These are phyloP conservation scores for Hydroisotoma schaefferi DNA, from an alignment of 2,888 invertebrate genomes.

Conservation along the genomic window DNA sequence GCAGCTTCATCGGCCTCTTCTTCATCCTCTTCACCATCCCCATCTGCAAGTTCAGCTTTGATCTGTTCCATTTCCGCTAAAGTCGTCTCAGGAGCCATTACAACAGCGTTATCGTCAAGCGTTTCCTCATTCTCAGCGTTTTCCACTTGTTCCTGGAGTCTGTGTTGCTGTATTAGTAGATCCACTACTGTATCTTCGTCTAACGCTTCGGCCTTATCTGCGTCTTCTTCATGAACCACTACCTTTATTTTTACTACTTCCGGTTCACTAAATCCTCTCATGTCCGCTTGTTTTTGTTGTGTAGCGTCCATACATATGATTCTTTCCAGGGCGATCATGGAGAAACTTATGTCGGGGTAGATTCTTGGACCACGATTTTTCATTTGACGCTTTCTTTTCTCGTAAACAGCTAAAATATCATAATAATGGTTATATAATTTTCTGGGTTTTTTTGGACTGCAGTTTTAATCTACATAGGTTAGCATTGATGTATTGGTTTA, in stretches of 20 bases:
- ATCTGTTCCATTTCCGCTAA: constrained; percentile 3
- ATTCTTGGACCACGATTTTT: constrained; percentile 26
- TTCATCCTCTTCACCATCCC: constrained; percentile 9
- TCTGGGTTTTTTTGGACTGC: not conserved
- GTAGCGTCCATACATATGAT: constrained; percentile 44
- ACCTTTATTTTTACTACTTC: constrained; percentile 9
- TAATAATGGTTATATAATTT: not conserved
- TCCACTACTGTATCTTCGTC: constrained; percentile 34
- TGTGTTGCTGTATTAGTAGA: constrained; percentile 29
- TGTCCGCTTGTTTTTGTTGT: constrained; percentile 44
- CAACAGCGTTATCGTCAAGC: constrained; percentile 9
- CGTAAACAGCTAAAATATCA: constrained; percentile 27
- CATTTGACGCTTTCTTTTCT: constrained; percentile 19
- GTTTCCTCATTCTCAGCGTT: constrained; percentile 11
- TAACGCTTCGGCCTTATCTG: constrained; percentile 14
- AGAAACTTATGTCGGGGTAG: constrained; percentile 42
- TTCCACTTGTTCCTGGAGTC: constrained; percentile 30
- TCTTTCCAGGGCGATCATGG: constrained; percentile 39
- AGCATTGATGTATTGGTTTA: constrained; percentile 11
- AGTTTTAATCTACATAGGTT: not conserved
- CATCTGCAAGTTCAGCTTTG: constrained; percentile 10
- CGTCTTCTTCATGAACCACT: constrained; percentile 14
- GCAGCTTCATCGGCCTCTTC: constrained; percentile 20
- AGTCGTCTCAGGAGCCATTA: constrained; percentile 1
- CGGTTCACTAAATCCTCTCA: constrained; percentile 39